A percentile compares a stretch with the other conserved stretches of the same genome.
phyloP scores from a whole-genome alignment of 2,888 invertebrate genomes.

The Germaria angustata region DNA sequence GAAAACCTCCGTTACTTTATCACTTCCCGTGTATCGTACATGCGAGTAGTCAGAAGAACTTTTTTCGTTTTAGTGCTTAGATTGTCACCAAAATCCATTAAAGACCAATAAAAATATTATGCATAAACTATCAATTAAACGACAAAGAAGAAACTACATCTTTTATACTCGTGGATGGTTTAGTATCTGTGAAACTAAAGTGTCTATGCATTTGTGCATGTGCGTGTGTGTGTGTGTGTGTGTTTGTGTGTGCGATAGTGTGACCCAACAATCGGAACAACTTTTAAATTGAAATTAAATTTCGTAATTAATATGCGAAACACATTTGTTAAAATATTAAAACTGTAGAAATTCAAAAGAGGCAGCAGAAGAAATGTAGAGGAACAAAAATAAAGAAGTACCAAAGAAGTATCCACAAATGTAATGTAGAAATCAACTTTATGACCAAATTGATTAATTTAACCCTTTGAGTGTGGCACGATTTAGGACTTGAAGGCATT shows the following conservation, averaged over 20 bases:
- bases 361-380: slow-evolving; percentile 38
- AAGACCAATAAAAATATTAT: slow-evolving; percentile 44
- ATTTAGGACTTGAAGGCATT: background rate
- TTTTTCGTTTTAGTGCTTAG: slow-evolving; percentile 26
- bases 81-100: slow-evolving; percentile 65
- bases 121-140: slow-evolving; percentile 36
- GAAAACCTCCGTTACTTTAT: slow-evolving; percentile 64
- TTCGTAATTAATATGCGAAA: slow-evolving; percentile 60
- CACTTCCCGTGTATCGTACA: slow-evolving; percentile 59
- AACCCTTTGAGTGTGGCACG: slow-evolving; percentile 21
- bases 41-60: slow-evolving; percentile 24
- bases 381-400: slow-evolving; percentile 27
- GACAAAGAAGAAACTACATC: slow-evolving; percentile 20
- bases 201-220: background rate
- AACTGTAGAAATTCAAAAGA: slow-evolving; percentile 39
- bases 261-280: slow-evolving; percentile 66
- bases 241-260: background rate
- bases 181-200: background rate
- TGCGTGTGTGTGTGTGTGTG: background rate
- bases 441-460: slow-evolving; percentile 31
- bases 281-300: slow-evolving; percentile 60
- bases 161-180: background rate
- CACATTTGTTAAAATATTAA: slow-evolving; percentile 45
- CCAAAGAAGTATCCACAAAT: slow-evolving; percentile 51
- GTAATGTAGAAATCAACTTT: slow-evolving; percentile 35